Evolutionary conservation across 2,797 vertebrate species (phyloP).

Genomic region (Crossoptilon crossoptilon): DNA sequence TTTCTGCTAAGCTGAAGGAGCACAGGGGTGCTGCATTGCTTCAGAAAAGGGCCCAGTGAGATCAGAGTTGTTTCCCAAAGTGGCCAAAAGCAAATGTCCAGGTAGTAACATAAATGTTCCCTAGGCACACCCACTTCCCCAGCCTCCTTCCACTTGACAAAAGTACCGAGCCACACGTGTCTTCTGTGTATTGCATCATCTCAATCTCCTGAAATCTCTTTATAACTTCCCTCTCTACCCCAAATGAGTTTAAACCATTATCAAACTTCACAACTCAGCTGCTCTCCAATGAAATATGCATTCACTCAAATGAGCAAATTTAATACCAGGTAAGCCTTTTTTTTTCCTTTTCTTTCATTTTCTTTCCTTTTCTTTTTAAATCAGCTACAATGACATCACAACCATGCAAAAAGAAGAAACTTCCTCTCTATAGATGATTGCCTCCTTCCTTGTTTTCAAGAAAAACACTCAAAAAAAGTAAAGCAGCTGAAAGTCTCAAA

Average conservation of each 20-base stretch:
- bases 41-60: background rate
- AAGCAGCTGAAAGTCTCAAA: background rate
- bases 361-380: background rate
- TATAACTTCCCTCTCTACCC: background rate
- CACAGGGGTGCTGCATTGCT: background rate
- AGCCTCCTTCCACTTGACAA: background rate
- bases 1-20: background rate
- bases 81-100: background rate
- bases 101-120: background rate
- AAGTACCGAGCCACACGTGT: background rate
- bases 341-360: background rate
- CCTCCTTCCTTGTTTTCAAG: background rate
- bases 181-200: background rate
- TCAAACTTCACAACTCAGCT: background rate
- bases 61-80: background rate
- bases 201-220: background rate
- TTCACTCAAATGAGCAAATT: background rate
- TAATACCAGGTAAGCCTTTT: background rate
- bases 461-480: background rate
- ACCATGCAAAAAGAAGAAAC: background rate
- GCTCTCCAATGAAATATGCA: background rate
- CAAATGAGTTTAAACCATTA: background rate
- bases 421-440: background rate
- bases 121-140: background rate
- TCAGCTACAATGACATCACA: background rate